These are phyloP conservation scores for Sceloporus undulatus DNA, from an alignment of 2,113 vertebrate species.

Conservation along the genomic window DNA sequence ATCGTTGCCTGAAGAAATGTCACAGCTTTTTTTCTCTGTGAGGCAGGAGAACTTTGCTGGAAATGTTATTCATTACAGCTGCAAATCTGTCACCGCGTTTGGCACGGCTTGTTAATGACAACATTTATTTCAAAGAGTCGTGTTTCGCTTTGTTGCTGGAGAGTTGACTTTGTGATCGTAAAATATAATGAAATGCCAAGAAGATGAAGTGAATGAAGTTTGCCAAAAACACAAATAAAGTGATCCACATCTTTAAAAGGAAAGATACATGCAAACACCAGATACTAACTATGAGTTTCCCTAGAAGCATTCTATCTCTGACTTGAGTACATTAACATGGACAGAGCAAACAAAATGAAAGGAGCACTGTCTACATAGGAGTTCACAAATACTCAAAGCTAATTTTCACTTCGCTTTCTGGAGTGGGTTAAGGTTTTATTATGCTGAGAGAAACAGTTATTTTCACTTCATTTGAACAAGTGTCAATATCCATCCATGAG, in stretches of 20 bases:
- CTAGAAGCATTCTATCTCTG: constrained; percentile 62
- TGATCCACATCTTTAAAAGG: constrained; percentile 75
- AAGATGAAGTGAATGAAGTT: constrained; percentile 85
- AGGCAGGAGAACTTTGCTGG: constrained; percentile 83
- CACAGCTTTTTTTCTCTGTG: constrained; percentile 84
- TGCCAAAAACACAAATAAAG: constrained; percentile 80
- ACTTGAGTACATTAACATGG: constrained; percentile 9
- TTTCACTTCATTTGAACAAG: not conserved
- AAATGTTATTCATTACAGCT: constrained; percentile 87
- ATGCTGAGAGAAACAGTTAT: not conserved
- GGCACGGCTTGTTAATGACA: constrained; percentile 86
- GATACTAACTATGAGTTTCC: constrained; percentile 49
- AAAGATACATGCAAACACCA: constrained; percentile 29
- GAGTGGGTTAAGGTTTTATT: not conserved
- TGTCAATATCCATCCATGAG: not conserved
- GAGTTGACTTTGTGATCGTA: constrained; percentile 84
- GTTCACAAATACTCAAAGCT: not conserved
- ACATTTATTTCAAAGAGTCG: constrained; percentile 85
- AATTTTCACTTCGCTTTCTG: constrained; percentile 27
- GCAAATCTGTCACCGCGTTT: constrained; percentile 84
- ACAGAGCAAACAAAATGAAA: constrained; percentile 31
- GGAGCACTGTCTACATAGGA: not conserved
- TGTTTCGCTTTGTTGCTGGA: constrained; percentile 84
- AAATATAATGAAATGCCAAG: constrained; percentile 86
- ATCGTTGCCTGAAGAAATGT: constrained; percentile 83